Percentiles rank a stretch among this genome's conserved stretches.
phyloP scores from a whole-genome alignment of 1,140 invertebrate species.

The Drosophila punjabiensis region DNA sequence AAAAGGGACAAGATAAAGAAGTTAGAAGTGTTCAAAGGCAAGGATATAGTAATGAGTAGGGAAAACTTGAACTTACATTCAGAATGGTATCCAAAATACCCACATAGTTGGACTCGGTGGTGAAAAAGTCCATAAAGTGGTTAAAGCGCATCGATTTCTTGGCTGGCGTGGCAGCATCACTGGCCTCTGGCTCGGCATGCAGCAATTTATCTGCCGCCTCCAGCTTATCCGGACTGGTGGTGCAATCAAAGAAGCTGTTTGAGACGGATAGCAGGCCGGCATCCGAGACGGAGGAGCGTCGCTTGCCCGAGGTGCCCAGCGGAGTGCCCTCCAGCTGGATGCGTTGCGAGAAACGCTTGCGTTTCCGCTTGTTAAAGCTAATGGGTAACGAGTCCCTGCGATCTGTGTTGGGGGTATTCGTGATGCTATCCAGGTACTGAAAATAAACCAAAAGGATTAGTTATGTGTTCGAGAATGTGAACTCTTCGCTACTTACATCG shows the following conservation, averaged over 20 bases:
- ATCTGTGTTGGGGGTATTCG: conserved; percentile 85
- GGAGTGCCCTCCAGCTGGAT: conserved; percentile 78
- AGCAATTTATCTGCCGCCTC: conserved; percentile 65
- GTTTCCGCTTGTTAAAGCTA: conserved; percentile 87
- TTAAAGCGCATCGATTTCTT: conserved; percentile 90
- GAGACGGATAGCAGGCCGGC: conserved; percentile 92
- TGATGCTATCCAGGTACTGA: conserved; percentile 84
- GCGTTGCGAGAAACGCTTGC: conserved; percentile 88
- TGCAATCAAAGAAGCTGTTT: conserved; percentile 94
- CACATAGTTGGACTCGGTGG: conserved; percentile 99
- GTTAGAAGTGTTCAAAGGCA: not conserved
- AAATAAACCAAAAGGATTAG: not conserved
- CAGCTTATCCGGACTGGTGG: conserved; percentile 90
- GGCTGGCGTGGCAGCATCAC: conserved; percentile 86
- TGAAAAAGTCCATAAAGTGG: conserved; percentile 96
- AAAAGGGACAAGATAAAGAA: not conserved
- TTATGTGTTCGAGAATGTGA: accelerated
- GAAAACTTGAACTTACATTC: conserved; percentile 87
- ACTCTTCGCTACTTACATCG: conserved; percentile 87
- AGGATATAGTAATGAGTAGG: accelerated
- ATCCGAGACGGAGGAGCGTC: conserved; percentile 93
- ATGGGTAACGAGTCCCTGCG: conserved; percentile 87
- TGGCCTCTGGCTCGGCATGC: conserved; percentile 86
- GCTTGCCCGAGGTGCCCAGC: conserved; percentile 86
- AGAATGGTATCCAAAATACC: conserved; percentile 96